These are phyloP conservation scores for Chrosomus eos DNA, from an alignment of 2,797 vertebrate genomes.

Conservation along the genomic window DNA sequence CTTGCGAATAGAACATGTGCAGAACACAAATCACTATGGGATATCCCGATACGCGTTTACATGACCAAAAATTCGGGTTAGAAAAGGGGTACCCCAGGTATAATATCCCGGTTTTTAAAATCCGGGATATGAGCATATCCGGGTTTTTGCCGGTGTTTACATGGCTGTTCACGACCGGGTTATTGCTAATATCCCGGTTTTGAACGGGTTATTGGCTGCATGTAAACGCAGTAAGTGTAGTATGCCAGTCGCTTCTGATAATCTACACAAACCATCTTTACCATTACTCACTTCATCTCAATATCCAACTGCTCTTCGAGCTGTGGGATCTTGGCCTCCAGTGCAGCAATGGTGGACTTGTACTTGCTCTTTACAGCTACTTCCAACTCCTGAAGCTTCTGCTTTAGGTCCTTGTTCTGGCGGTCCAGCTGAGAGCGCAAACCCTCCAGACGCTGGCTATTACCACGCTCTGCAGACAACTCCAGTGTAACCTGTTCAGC, in stretches of 20 bases:
- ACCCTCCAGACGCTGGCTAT: slow-evolving; percentile 87
- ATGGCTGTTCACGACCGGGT: too few relatives aligned
- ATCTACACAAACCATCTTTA: not conserved
- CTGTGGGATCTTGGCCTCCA: slow-evolving; percentile 90
- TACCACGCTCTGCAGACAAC: slow-evolving; percentile 86
- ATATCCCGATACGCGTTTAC: too few relatives aligned
- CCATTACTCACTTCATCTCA: slow-evolving; percentile 85
- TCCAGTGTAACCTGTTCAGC: slow-evolving; percentile 89
- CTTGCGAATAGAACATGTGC: too few relatives aligned
- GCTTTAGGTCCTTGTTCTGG: slow-evolving; percentile 94
- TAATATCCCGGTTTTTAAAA: too few relatives aligned
- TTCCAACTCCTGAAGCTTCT: slow-evolving; percentile 93
- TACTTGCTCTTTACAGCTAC: slow-evolving; percentile 88
- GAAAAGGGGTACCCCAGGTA: too few relatives aligned
- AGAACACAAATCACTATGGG: too few relatives aligned
- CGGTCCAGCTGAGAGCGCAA: slow-evolving; percentile 89
- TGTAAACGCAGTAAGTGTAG: too few relatives aligned
- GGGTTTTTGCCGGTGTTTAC: too few relatives aligned
- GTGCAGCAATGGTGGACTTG: slow-evolving; percentile 82
- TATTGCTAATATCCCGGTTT: too few relatives aligned
- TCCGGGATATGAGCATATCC: too few relatives aligned
- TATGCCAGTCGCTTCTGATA: not conserved
- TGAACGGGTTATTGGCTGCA: too few relatives aligned
- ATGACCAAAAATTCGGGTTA: too few relatives aligned
- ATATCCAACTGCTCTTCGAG: slow-evolving; percentile 91